A percentile compares a stretch with the other conserved stretches of the same genome.
These are phyloP conservation scores for Xiphydria camelus DNA, from an alignment of 2,888 invertebrate species.

Conservation along the genomic window DNA sequence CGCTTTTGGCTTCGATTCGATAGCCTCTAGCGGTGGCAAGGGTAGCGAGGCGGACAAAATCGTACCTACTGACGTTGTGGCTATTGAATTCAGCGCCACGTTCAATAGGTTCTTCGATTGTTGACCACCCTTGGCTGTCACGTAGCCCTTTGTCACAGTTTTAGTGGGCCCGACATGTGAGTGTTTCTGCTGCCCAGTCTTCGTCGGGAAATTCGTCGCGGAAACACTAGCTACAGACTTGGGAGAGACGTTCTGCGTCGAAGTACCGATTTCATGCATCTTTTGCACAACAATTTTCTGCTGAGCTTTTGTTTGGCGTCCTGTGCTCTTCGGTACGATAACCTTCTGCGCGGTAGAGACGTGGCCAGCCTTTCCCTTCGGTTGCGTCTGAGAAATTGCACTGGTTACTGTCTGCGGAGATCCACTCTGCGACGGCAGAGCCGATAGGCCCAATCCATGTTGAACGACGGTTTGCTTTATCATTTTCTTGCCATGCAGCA, in stretches of 20 bases:
- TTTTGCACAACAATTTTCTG: constrained; percentile 36
- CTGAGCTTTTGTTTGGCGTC: constrained; percentile 34
- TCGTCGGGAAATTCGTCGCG: constrained; percentile 12
- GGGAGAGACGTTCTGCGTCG: constrained; percentile 6
- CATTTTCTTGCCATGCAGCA: constrained; percentile 33
- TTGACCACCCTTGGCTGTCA: constrained; percentile 10
- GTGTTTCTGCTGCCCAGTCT: constrained; percentile 20
- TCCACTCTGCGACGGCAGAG: constrained; percentile 26
- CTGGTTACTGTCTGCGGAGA: constrained; percentile 21
- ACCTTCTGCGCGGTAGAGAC: constrained; percentile 31
- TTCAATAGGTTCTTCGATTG: constrained; percentile 35
- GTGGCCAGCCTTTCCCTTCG: constrained; percentile 13
- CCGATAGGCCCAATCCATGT: constrained; percentile 24
- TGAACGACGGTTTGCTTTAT: constrained; percentile 31
- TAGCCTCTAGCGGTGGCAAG: constrained; percentile 33
- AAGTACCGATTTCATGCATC: constrained; percentile 5
- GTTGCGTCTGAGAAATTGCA: constrained; percentile 25
- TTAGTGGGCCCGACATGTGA: constrained; percentile 13
- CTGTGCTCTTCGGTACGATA: constrained; percentile 27
- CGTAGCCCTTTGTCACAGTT: constrained; percentile 14
- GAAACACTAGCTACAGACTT: constrained; percentile 13
- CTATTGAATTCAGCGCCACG: constrained; percentile 24
- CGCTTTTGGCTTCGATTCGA: constrained; percentile 25
- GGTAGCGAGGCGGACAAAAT: constrained; percentile 18
- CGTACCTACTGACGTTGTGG: background rate